Conservation (phyloP, 92 coral and sea anemone species). For the Plumapathes pennacea region DNA sequence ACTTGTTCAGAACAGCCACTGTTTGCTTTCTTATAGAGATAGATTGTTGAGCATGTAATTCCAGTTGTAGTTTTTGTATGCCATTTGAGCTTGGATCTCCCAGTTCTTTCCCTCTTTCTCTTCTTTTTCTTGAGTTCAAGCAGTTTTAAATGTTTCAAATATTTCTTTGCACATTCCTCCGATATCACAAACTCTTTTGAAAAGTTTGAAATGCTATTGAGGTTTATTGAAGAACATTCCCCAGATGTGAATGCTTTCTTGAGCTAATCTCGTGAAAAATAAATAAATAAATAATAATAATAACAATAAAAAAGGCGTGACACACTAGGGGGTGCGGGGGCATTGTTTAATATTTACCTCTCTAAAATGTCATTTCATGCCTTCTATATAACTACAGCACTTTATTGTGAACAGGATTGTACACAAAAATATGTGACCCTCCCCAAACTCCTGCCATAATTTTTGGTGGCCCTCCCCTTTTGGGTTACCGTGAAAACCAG, state of each 20-base stretch:
- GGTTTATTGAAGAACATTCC: constrained; percentile 27
- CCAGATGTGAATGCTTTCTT: constrained; percentile 22
- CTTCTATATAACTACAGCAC: too few relatives aligned
- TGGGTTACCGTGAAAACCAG: too few relatives aligned
- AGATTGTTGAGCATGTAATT: constrained; percentile 39
- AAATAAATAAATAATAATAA: too few relatives aligned
- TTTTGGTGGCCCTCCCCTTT: too few relatives aligned
- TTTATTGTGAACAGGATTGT: too few relatives aligned
- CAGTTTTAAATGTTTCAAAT: constrained; percentile 23
- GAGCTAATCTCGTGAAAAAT: constrained; percentile 5
- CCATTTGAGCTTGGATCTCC: constrained; percentile 17
- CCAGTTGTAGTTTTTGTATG: constrained; percentile 40
- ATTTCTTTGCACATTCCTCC: constrained; percentile 4
- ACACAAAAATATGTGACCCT: too few relatives aligned
- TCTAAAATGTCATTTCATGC: too few relatives aligned
- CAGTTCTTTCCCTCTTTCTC: constrained; percentile 8
- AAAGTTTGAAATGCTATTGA: constrained; percentile 12
- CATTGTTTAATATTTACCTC: too few relatives aligned
- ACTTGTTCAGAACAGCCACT: constrained; percentile 28
- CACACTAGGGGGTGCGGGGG: too few relatives aligned
- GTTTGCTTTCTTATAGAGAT: constrained; percentile 41
- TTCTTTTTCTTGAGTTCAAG: constrained; percentile 14
- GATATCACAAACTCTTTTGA: constrained; percentile 16
- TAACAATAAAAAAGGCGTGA: too few relatives aligned
- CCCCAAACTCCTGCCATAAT: too few relatives aligned